Evolutionary conservation across 2,797 vertebrate genomes (phyloP), one percentile per base, ranked within the genome.

Genomic region (Echeneis naucrates): DNA sequence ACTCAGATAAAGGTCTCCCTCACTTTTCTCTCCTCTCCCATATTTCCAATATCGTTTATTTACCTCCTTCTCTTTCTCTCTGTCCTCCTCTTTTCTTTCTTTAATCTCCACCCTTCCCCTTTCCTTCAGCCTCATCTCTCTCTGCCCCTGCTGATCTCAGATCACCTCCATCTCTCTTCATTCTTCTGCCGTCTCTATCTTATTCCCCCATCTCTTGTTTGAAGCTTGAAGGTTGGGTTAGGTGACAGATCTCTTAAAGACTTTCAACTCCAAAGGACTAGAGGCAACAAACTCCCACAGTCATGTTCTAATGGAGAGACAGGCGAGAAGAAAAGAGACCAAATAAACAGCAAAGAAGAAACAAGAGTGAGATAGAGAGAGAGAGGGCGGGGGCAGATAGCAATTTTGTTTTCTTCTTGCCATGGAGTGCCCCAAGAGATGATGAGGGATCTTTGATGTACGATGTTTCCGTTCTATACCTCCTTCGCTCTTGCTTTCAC

Each of bases 371-470:
- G 75, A 75, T 47, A 37, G 72, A 79, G 13, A 1, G 37, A 4
- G 37, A 1, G 4, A 16, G 16, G 38, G 64, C 60, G 50, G 58
- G 63, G 56, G 74, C 73, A 86, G 82, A 81, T 74, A 75, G 69
- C 68, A 78, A 68, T 91, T 90, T 81, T 88, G 83, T 92, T 92
- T 89, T 90, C 64, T 85, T 83, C 82, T 82, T 44, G 26, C 72
- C 48, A 67, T 64, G 32, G 45, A 84, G 57, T 83, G 86, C 88
- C 90, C 88, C 86, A 53, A 82, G 91, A 93, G 91, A 91, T 87
- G 79, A 88, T 45, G 72, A 56, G 60, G 74, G 65, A 82, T 82
- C 91, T 94, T 93, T 93, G 91, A 93, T 91, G 92, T 92, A 64
- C 53, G 68, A 69, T 82, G 86, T 85, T 75, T 89, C 78, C 71